Conservation (phyloP, 92 coral and sea anemone species). For the Epizoanthus stellaris region DNA sequence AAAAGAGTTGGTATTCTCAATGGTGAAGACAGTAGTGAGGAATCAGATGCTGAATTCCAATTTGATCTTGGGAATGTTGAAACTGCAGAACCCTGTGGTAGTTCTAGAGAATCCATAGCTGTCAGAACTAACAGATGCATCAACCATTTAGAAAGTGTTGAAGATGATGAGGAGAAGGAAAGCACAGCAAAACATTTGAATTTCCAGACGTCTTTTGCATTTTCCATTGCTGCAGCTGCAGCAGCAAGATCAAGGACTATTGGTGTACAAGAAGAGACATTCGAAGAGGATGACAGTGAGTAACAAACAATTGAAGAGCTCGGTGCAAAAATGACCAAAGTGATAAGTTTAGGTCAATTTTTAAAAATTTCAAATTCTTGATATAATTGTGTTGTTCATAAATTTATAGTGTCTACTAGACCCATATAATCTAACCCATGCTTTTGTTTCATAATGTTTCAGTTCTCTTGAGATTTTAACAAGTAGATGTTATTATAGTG, state of each 20-base stretch:
- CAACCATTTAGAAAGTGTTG: slow-evolving; percentile 2
- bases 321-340: background rate
- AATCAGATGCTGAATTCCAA: background rate
- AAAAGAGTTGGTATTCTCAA: background rate
- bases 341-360: no score
- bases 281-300: slow-evolving; percentile 71
- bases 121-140: slow-evolving; percentile 4
- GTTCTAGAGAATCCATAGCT: background rate
- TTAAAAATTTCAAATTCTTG: no score
- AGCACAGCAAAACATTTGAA: background rate
- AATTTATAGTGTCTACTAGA: no score
- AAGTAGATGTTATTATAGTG: no score
- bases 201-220: slow-evolving; percentile 74
- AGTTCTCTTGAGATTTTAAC: no score
- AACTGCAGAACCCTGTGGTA: background rate
- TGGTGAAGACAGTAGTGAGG: background rate
- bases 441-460: no score
- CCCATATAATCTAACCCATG: no score
- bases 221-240: slow-evolving; percentile 85
- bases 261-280: slow-evolving; percentile 79
- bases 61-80: background rate
- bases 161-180: background rate
- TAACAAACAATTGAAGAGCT: background rate
- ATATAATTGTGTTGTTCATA: no score
- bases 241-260: slow-evolving; percentile 71